Percentiles rank a stretch among this genome's conserved stretches.
Conservation (phyloP, 2,888 invertebrate genomes). For the Macaria notata region DNA sequence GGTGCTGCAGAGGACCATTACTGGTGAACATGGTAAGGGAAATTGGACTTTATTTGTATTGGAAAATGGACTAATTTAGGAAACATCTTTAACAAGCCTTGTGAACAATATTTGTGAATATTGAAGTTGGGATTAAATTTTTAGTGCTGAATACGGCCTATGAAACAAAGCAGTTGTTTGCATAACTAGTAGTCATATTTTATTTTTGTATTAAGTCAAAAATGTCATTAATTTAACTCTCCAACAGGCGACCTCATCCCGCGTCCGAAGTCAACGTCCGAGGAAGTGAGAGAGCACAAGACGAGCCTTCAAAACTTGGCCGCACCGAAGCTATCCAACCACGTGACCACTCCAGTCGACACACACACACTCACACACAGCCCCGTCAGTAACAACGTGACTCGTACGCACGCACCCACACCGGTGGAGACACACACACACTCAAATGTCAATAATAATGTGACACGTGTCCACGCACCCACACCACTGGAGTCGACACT, state of each 20-base stretch:
- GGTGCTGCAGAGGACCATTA: constrained; percentile 91
- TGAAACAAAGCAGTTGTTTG: too few relatives aligned
- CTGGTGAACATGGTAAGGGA: constrained; percentile 47
- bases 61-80: neutral
- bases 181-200: too few relatives aligned
- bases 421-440: constrained; percentile 2
- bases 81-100: too few relatives aligned
- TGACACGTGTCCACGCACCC: constrained; percentile 22
- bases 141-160: too few relatives aligned
- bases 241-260: constrained; percentile 56
- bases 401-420: constrained; percentile 43
- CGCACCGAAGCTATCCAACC: constrained; percentile 50
- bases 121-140: too few relatives aligned
- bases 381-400: neutral
- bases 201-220: too few relatives aligned
- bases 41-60: neutral
- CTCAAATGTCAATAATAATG: constrained; percentile 19
- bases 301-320: constrained; percentile 64
- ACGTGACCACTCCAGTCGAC: constrained; percentile 39
- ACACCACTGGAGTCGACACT: constrained; percentile 26
- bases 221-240: too few relatives aligned
- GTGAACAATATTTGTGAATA: neutral
- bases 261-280: constrained; percentile 69
- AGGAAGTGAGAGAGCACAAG: constrained; percentile 74
- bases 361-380: constrained; percentile 34